These are phyloP conservation scores for Prionchulus punctatus DNA, from an alignment of 2,888 invertebrate genomes.

Conservation along the genomic window DNA sequence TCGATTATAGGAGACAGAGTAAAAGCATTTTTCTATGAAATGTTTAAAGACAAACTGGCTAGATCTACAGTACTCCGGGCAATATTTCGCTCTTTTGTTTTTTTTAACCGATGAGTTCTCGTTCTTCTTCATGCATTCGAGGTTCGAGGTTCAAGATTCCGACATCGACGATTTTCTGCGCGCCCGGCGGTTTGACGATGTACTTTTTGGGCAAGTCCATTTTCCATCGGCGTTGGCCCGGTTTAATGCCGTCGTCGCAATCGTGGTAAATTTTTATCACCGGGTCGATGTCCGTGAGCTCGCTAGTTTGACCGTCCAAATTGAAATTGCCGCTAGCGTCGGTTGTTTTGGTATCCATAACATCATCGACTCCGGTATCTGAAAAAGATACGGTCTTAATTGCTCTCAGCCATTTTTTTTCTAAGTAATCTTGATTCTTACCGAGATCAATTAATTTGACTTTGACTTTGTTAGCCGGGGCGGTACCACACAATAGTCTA, in stretches of 20 bases:
- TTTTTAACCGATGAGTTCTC: no score
- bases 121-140: neutral
- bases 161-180: neutral
- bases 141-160: neutral
- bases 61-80: no score
- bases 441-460: constrained; percentile 22
- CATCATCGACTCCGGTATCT: constrained; percentile 20
- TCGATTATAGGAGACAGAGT: no score
- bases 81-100: no score
- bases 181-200: constrained; percentile 15
- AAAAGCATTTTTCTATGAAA: no score
- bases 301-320: constrained; percentile 23
- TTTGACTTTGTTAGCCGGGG: neutral
- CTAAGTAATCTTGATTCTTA: neutral
- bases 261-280: constrained; percentile 26
- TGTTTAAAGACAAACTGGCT: no score
- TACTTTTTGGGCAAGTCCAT: constrained; percentile 30
- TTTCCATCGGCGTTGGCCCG: constrained; percentile 24
- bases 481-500: constrained; percentile 3
- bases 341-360: constrained; percentile 16
- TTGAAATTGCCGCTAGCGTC: constrained; percentile 20
- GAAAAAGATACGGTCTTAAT: no score
- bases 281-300: constrained; percentile 27
- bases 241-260: constrained; percentile 15
- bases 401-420: no score